Conservation (phyloP, 1,140 invertebrate genomes). For the Dinoponera quadriceps region DNA sequence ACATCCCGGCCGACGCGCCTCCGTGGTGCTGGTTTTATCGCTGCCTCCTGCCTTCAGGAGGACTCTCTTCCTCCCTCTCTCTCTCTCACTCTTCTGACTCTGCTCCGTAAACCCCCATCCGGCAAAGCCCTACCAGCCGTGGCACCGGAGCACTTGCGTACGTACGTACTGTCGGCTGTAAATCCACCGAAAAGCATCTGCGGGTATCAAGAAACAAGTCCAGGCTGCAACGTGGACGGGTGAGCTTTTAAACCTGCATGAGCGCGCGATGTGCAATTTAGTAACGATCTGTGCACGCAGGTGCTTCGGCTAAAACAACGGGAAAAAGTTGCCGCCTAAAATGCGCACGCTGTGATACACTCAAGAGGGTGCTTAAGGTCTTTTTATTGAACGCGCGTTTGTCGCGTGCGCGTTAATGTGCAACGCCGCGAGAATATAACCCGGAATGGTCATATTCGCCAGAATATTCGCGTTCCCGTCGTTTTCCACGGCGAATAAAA, state of each 20-base stretch:
- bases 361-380: slow-evolving; percentile 16
- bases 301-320: slow-evolving; percentile 22
- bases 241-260: slow-evolving; percentile 61
- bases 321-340: slow-evolving; percentile 40
- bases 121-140: slow-evolving; percentile 54
- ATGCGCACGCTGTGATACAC: slow-evolving; percentile 10
- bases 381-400: slow-evolving; percentile 34
- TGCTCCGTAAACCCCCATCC: slow-evolving; percentile 54
- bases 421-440: not conserved
- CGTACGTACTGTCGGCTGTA: slow-evolving; percentile 67
- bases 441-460: not conserved
- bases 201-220: slow-evolving; percentile 71
- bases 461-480: not conserved
- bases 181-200: slow-evolving; percentile 69
- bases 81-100: slow-evolving; percentile 13
- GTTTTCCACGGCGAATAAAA: not conserved
- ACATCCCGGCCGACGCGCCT: slow-evolving; percentile 70
- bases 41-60: slow-evolving; percentile 48
- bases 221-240: slow-evolving; percentile 56
- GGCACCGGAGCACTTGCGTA: slow-evolving; percentile 61
- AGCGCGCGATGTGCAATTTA: slow-evolving; percentile 58
- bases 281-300: slow-evolving; percentile 59
- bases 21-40: slow-evolving; percentile 71
- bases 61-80: not conserved
- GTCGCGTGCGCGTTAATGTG: slow-evolving; percentile 13